phyloP scores from a whole-genome alignment of 1,140 invertebrate genomes.

The Monomorium pharaonis region DNA sequence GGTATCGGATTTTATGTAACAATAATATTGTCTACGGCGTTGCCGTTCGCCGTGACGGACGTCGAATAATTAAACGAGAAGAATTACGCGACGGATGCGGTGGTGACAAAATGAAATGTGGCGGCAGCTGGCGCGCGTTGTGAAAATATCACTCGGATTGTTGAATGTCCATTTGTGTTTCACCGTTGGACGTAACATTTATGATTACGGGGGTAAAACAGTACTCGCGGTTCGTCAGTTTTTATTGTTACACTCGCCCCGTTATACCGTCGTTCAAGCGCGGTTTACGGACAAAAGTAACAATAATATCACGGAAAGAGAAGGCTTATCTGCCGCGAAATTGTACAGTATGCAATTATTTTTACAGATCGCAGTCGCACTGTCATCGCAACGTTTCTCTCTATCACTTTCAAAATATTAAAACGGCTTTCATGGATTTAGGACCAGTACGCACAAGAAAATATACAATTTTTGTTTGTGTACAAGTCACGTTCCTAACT shows the following conservation, averaged over 20 bases:
- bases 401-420: background rate
- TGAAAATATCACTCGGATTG: constrained; percentile 53
- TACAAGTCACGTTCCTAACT: background rate
- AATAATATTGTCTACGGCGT: background rate
- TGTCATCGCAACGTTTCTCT: background rate
- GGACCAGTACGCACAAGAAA: background rate
- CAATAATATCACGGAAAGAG: background rate
- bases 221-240: constrained; percentile 45
- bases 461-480: constrained; percentile 14
- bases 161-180: constrained; percentile 46
- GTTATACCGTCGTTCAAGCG: background rate
- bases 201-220: constrained; percentile 33
- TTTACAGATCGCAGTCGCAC: background rate
- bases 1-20: background rate
- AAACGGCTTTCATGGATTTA: background rate
- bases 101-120: constrained; percentile 46
- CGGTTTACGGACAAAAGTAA: background rate
- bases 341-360: constrained; percentile 12
- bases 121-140: constrained; percentile 18
- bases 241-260: constrained; percentile 25
- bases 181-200: constrained; percentile 40
- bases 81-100: constrained; percentile 22
- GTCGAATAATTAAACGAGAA: constrained; percentile 50
- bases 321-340: background rate
- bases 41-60: background rate